A percentile compares a stretch with the other conserved stretches of the same genome.
These are phyloP conservation scores for Bubo bubo DNA, from an alignment of 2,113 vertebrate species.

Conservation along the genomic window DNA sequence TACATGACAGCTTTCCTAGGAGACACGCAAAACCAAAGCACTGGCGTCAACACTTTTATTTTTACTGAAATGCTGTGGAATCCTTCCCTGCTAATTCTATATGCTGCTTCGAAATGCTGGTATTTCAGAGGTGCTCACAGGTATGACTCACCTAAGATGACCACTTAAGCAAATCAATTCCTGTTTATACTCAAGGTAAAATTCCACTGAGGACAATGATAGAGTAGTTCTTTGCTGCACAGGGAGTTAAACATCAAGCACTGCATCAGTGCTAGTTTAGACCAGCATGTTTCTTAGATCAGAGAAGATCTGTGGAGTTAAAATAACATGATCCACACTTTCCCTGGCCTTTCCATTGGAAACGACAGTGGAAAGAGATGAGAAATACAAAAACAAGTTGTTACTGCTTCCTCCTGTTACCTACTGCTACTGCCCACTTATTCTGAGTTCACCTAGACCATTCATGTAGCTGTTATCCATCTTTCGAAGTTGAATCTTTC, in stretches of 20 bases:
- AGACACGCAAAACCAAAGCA: neutral
- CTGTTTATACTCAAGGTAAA: neutral
- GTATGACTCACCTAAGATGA: neutral
- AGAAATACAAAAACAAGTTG: neutral
- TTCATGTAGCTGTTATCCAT: neutral
- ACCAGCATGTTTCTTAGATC: neutral
- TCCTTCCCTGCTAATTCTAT: neutral
- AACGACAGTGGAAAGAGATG: neutral
- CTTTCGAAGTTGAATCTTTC: neutral
- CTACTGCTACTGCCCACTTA: neutral
- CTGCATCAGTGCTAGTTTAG: neutral
- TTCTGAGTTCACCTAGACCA: rapidly evolving
- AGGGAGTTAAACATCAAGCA: neutral
- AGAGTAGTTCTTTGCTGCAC: neutral
- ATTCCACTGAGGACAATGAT: neutral
- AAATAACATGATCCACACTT: neutral
- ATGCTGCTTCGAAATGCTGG: neutral
- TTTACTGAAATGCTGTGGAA: neutral
- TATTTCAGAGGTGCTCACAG: neutral
- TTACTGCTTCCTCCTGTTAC: neutral
- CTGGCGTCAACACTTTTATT: neutral
- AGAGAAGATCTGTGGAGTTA: neutral
- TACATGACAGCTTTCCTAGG: neutral
- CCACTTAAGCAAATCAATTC: neutral
- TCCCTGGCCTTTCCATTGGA: neutral